phyloP scores from a whole-genome alignment of 2,888 invertebrate genomes.

The Eupeodes latifasciatus region DNA sequence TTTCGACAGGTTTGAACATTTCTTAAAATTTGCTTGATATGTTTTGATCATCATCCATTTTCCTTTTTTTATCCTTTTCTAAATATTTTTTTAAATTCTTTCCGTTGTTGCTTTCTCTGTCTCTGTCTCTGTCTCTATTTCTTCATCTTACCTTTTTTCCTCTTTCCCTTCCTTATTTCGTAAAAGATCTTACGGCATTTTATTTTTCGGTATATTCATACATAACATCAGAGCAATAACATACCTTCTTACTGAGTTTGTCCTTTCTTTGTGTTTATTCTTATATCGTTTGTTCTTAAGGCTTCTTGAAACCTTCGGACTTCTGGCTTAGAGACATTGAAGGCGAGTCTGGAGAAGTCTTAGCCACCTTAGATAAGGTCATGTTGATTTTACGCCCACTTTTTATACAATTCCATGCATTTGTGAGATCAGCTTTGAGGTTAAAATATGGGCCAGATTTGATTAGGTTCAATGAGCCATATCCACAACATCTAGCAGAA shows the following conservation, averaged over 20 bases:
- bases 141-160: too few relatives aligned
- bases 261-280: too few relatives aligned
- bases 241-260: too few relatives aligned
- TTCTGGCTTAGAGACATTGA: constrained; percentile 90
- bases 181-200: not conserved
- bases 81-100: not conserved
- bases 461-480: constrained; percentile 78
- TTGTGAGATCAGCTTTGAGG: constrained; percentile 80
- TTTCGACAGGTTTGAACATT: not conserved
- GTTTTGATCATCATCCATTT: not conserved
- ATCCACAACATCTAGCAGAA: constrained; percentile 82
- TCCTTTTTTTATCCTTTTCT: not conserved
- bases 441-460: constrained; percentile 79
- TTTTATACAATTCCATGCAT: constrained; percentile 82
- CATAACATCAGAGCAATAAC: too few relatives aligned
- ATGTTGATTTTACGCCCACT: constrained; percentile 79
- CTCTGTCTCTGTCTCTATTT: not conserved
- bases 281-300: constrained; percentile 9
- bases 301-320: constrained; percentile 85
- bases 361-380: constrained; percentile 79
- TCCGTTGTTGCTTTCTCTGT: not conserved
- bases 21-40: not conserved
- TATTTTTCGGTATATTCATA: too few relatives aligned
- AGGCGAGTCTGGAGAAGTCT: constrained; percentile 78
- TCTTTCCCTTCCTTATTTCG: not conserved